These are phyloP conservation scores for Pseudorasbora parva DNA, from an alignment of 2,113 vertebrate genomes.

Conservation along the genomic window DNA sequence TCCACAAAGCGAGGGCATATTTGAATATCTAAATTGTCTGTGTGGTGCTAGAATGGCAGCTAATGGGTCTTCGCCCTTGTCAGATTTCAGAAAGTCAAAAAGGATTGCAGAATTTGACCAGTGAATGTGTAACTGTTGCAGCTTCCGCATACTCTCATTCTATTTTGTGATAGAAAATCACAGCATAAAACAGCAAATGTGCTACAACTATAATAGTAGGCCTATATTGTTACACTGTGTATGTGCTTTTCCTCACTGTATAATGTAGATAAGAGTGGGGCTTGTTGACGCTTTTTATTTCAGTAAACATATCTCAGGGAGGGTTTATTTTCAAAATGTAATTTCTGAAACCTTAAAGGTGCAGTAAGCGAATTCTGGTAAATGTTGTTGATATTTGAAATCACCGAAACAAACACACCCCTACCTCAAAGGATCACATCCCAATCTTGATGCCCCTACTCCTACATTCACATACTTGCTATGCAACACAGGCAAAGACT, in stretches of 20 bases:
- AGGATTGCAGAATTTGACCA: conserved; percentile 48
- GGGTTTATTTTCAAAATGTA: not conserved
- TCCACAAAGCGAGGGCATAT: conserved; percentile 70
- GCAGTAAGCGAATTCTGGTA: no score
- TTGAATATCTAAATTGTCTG: conserved; percentile 79
- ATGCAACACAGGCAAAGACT: no score
- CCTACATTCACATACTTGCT: no score
- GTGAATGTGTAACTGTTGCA: conserved; percentile 18
- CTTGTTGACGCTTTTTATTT: not conserved
- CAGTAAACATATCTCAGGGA: not conserved
- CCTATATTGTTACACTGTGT: not conserved
- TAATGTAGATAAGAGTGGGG: not conserved
- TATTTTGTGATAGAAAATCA: no score
- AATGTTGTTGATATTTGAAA: no score
- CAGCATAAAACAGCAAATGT: not conserved
- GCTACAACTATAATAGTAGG: not conserved
- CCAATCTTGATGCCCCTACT: no score
- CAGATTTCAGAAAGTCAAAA: conserved; percentile 67
- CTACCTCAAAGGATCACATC: no score
- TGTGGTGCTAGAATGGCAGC: conserved; percentile 66
- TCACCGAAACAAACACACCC: no score
- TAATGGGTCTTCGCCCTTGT: conserved; percentile 77
- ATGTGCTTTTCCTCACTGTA: not conserved
- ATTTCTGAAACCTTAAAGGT: not conserved
- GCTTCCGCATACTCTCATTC: not conserved